Conservation (phyloP, 2,113 vertebrate species). For the Bothrops jararaca region DNA sequence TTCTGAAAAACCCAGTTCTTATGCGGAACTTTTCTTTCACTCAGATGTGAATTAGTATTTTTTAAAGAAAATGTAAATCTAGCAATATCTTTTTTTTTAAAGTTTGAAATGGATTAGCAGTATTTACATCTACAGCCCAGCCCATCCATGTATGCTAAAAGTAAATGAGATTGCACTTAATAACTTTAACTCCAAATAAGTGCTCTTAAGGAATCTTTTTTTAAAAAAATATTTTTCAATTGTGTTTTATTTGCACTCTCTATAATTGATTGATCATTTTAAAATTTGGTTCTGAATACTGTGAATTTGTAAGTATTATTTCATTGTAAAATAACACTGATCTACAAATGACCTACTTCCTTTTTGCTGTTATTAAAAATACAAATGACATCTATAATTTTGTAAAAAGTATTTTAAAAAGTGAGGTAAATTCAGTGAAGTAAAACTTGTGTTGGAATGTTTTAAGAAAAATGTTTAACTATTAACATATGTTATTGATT, state of each 20-base stretch:
- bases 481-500: constrained; percentile 74
- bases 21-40: background rate
- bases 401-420: constrained; percentile 72
- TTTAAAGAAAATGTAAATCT: background rate
- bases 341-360: constrained; percentile 73
- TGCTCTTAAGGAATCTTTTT: constrained; percentile 4
- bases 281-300: constrained; percentile 70
- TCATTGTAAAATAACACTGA: constrained; percentile 73
- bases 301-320: constrained; percentile 73
- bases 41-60: background rate
- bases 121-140: background rate
- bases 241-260: constrained; percentile 35
- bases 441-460: constrained; percentile 74
- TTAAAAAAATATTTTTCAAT: constrained; percentile 1
- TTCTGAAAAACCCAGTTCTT: background rate
- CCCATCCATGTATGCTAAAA: background rate
- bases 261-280: constrained; percentile 60
- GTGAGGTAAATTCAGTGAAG: constrained; percentile 76
- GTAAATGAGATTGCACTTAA: background rate
- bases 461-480: constrained; percentile 69
- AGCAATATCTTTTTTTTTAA: no score
- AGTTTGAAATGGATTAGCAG: background rate
- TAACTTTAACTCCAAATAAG: background rate
- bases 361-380: constrained; percentile 70
- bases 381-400: constrained; percentile 73